Evolutionary conservation across 2,888 invertebrate species (phyloP).

Genomic region (Acrobasis consociella): DNA sequence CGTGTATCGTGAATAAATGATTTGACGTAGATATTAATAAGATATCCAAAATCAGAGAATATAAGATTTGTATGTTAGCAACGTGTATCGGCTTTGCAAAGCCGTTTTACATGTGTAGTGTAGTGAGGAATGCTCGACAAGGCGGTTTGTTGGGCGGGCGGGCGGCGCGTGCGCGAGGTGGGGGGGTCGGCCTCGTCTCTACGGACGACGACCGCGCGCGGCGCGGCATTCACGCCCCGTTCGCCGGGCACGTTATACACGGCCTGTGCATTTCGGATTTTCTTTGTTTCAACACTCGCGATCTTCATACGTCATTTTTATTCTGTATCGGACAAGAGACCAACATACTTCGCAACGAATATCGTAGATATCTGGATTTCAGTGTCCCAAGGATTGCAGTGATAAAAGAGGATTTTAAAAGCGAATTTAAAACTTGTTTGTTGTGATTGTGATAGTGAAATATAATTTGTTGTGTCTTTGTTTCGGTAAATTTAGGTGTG

Average conservation of each 20-base stretch:
- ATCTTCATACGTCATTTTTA: slow-evolving; percentile 66
- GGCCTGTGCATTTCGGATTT: slow-evolving; percentile 33
- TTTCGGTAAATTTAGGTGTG: background rate
- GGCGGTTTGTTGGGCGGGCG: slow-evolving; percentile 63
- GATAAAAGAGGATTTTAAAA: slow-evolving; percentile 52
- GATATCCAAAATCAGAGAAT: background rate
- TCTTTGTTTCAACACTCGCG: slow-evolving; percentile 66
- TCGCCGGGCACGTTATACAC: slow-evolving; percentile 55
- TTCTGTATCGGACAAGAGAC: slow-evolving; percentile 46
- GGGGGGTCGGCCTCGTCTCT: slow-evolving; percentile 35
- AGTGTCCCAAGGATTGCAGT: slow-evolving; percentile 79
- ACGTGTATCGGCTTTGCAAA: slow-evolving; percentile 59
- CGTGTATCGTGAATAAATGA: too few relatives aligned
- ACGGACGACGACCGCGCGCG: slow-evolving; percentile 53
- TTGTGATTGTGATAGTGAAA: slow-evolving; percentile 28
- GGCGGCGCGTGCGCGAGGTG: slow-evolving; percentile 66
- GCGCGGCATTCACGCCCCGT: slow-evolving; percentile 68
- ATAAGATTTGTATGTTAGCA: slow-evolving; percentile 24
- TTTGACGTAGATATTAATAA: too few relatives aligned
- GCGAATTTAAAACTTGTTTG: slow-evolving; percentile 25
- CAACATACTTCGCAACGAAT: slow-evolving; percentile 44
- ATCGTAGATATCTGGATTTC: slow-evolving; percentile 63
- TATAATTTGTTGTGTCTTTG: background rate
- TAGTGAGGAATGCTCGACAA: slow-evolving; percentile 62
- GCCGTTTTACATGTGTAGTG: slow-evolving; percentile 68